Conservation (phyloP, 1,140 invertebrate genomes). For the Ectropis grisescens region DNA sequence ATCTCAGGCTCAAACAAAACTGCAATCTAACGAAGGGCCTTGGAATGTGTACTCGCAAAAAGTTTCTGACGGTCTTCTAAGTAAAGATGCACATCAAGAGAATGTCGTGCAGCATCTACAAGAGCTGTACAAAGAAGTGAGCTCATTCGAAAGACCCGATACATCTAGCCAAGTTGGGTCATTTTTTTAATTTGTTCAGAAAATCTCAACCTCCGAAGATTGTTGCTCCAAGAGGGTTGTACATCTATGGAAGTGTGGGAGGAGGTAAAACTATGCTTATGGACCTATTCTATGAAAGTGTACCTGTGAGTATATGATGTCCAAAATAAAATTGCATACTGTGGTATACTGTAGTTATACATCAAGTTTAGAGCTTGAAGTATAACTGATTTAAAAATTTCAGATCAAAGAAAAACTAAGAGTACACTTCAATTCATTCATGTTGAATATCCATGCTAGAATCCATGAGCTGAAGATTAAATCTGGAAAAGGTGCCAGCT, state of each 20-base stretch:
- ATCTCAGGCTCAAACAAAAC: slow-evolving; percentile 29
- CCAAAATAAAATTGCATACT: too few relatives aligned
- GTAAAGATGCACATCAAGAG: slow-evolving; percentile 79
- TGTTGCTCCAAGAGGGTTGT: slow-evolving; percentile 80
- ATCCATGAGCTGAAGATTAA: slow-evolving; percentile 89
- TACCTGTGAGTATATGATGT: slow-evolving; percentile 68
- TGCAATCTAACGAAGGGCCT: slow-evolving; percentile 48
- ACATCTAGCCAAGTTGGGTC: slow-evolving; percentile 57
- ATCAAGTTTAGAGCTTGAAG: too few relatives aligned
- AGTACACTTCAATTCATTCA: slow-evolving; percentile 98
- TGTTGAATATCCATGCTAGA: slow-evolving; percentile 94
- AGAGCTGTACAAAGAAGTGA: slow-evolving; percentile 76
- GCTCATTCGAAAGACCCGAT: slow-evolving; percentile 67
- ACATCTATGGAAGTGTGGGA: slow-evolving; percentile 89
- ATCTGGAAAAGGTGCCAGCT: slow-evolving; percentile 72
- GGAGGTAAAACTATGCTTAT: slow-evolving; percentile 99
- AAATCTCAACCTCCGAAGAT: slow-evolving; percentile 58
- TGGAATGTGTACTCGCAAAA: slow-evolving; percentile 70
- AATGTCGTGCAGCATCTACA: slow-evolving; percentile 79
- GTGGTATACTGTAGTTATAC: too few relatives aligned
- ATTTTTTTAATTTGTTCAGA: slow-evolving; percentile 61
- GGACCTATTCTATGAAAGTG: slow-evolving; percentile 93
- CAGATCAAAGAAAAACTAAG: slow-evolving; percentile 80
- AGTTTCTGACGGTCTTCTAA: slow-evolving; percentile 70
- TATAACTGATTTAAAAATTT: slow-evolving; percentile 3